These are phyloP conservation scores for Allygus modestus DNA, from an alignment of 2,888 invertebrate species.

Conservation along the genomic window DNA sequence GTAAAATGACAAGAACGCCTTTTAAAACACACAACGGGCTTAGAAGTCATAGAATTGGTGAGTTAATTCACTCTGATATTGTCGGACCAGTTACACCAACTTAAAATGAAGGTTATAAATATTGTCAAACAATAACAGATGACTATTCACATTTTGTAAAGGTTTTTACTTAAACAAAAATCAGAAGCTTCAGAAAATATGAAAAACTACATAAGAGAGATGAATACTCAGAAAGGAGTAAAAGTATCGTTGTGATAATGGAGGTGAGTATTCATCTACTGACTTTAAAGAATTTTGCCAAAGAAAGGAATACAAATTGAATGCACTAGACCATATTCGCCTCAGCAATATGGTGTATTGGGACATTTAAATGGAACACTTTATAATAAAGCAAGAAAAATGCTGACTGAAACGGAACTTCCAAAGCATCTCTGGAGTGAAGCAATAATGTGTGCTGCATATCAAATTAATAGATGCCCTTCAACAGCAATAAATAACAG, in stretches of 20 bases:
- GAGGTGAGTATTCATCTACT: slow-evolving; percentile 3
- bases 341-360: slow-evolving; percentile 13
- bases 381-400: slow-evolving; percentile 9
- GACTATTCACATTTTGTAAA: not conserved
- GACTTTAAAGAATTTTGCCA: not conserved
- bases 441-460: slow-evolving; percentile 17
- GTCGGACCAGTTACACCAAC: slow-evolving; percentile 2
- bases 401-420: not conserved
- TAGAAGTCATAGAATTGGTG: not conserved
- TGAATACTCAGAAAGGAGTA: not conserved
- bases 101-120: not conserved
- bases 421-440: not conserved
- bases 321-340: not conserved
- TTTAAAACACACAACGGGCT: not conserved
- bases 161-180: not conserved
- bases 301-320: slow-evolving; percentile 2
- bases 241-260: not conserved
- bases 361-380: not conserved
- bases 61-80: slow-evolving; percentile 12
- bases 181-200: slow-evolving; percentile 4
- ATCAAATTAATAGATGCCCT: not conserved
- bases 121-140: slow-evolving; percentile 19
- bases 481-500: not conserved
- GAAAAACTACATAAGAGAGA: not conserved
- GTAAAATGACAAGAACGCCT: not conserved